These are phyloP conservation scores for Athalia rosae DNA, from an alignment of 2,888 invertebrate genomes.

Conservation along the genomic window DNA sequence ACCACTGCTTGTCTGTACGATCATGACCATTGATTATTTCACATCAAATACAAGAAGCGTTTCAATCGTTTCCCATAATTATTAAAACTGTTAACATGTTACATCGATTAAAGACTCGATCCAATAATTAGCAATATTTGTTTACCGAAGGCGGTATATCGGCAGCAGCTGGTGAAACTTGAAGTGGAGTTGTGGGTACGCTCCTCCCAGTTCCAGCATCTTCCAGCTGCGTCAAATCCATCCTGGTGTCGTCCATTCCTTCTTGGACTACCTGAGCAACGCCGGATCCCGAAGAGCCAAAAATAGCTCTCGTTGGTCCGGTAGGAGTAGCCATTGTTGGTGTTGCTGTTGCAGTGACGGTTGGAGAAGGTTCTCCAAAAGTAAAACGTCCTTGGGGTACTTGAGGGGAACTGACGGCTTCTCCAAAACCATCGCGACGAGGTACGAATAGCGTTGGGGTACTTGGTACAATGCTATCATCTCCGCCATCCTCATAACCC, in stretches of 20 bases:
- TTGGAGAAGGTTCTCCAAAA: slow-evolving; percentile 77
- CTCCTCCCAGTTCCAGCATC: slow-evolving; percentile 79
- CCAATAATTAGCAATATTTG: slow-evolving; percentile 14
- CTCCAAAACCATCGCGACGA: slow-evolving; percentile 90
- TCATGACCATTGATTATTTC: neutral
- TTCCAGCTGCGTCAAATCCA: slow-evolving; percentile 81
- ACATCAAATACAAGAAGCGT: too few relatives aligned
- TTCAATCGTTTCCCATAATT: too few relatives aligned
- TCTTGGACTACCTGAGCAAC: slow-evolving; percentile 77
- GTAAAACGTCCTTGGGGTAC: slow-evolving; percentile 81
- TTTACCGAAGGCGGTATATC: slow-evolving; percentile 67
- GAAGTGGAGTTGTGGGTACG: slow-evolving; percentile 81
- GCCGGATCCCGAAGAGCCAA: slow-evolving; percentile 63
- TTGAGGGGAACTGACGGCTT: slow-evolving; percentile 93
- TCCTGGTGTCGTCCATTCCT: slow-evolving; percentile 84
- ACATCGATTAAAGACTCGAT: slow-evolving; percentile 24
- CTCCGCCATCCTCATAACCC: slow-evolving; percentile 80
- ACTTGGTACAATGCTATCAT: slow-evolving; percentile 90
- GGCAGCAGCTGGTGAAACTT: slow-evolving; percentile 76
- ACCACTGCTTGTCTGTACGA: slow-evolving; percentile 62
- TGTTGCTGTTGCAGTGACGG: slow-evolving; percentile 64
- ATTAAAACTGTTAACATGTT: too few relatives aligned
- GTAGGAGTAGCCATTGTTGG: slow-evolving; percentile 60
- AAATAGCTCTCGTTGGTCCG: slow-evolving; percentile 61
- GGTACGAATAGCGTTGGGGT: slow-evolving; percentile 92